Percentiles rank a stretch among this genome's conserved stretches.
Evolutionary conservation across 2,113 vertebrate genomes (phyloP).

Genomic region (Progne subis): DNA sequence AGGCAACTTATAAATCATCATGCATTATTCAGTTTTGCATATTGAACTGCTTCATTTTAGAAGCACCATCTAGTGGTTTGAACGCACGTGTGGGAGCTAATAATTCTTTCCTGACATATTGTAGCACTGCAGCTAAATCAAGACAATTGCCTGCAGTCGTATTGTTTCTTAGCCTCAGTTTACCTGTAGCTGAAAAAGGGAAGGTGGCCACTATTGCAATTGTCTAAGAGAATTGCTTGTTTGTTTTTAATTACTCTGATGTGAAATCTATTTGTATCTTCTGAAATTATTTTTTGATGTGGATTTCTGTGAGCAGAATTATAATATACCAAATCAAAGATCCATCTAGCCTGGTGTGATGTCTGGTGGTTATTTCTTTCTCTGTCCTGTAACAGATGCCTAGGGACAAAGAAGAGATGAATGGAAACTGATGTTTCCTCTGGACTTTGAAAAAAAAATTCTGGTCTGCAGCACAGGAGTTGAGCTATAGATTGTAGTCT

Average conservation of each 20-base stretch:
- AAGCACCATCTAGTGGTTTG: conserved; percentile 66
- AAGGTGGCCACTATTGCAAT: neutral
- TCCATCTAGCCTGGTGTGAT: neutral
- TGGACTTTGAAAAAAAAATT: neutral
- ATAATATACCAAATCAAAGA: neutral
- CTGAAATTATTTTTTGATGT: neutral
- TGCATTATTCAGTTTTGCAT: neutral
- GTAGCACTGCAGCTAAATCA: neutral
- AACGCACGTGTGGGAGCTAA: neutral
- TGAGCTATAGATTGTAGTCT: neutral
- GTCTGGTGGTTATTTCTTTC: neutral
- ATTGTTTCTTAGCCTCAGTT: neutral
- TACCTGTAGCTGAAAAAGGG: neutral
- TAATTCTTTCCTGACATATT: neutral
- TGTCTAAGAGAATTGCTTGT: neutral
- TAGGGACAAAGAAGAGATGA: neutral
- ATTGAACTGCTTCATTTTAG: conserved; percentile 8
- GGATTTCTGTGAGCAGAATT: neutral
- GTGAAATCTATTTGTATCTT: neutral
- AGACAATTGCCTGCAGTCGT: neutral
- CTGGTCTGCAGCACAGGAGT: neutral
- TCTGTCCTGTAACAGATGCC: neutral
- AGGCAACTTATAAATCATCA: neutral
- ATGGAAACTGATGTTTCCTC: neutral
- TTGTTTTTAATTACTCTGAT: neutral